phyloP scores from a whole-genome alignment of 2,113 vertebrate species.

The Lethenteron camtschaticum region DNA sequence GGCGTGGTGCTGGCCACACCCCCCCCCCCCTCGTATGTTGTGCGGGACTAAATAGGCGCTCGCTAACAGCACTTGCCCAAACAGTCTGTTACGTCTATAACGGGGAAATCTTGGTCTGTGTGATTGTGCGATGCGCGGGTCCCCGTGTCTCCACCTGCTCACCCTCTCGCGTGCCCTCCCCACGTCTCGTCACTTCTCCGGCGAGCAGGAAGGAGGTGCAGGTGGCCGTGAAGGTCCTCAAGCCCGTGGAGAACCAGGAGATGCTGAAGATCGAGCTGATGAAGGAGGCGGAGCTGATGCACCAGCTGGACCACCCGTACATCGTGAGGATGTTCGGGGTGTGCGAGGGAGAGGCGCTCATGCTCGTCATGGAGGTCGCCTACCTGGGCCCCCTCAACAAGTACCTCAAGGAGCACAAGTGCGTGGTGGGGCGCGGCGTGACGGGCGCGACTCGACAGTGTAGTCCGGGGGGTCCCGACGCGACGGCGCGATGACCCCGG shows the following conservation, averaged over 20 bases:
- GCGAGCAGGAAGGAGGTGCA: conserved; percentile 37
- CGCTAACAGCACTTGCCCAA: too few species aligned
- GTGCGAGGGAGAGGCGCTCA: conserved; percentile 74
- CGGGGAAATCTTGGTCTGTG: too few species aligned
- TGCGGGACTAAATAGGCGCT: too few species aligned
- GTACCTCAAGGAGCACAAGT: conserved; percentile 73
- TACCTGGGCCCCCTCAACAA: conserved; percentile 72
- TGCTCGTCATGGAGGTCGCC: conserved; percentile 96
- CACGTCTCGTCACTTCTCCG: too few species aligned
- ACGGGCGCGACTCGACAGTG: too few species aligned
- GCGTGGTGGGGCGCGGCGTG: conserved; percentile 9
- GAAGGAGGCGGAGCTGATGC: conserved; percentile 75
- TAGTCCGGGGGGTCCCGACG: background rate
- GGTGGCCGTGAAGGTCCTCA: conserved; percentile 83
- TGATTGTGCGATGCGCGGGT: too few species aligned
- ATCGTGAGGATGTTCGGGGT: conserved; percentile 98
- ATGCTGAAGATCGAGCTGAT: conserved; percentile 54
- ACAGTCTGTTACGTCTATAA: too few species aligned
- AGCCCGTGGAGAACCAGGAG: conserved; percentile 50
- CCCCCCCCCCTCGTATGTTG: too few species aligned
- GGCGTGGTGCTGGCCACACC: too few species aligned
- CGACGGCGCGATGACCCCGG: background rate
- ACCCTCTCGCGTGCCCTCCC: too few species aligned
- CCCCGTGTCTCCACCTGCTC: too few species aligned
- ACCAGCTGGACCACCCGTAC: conserved; percentile 83